Conservation (phyloP, 2,797 vertebrate genomes). For the Semotilus atromaculatus region DNA sequence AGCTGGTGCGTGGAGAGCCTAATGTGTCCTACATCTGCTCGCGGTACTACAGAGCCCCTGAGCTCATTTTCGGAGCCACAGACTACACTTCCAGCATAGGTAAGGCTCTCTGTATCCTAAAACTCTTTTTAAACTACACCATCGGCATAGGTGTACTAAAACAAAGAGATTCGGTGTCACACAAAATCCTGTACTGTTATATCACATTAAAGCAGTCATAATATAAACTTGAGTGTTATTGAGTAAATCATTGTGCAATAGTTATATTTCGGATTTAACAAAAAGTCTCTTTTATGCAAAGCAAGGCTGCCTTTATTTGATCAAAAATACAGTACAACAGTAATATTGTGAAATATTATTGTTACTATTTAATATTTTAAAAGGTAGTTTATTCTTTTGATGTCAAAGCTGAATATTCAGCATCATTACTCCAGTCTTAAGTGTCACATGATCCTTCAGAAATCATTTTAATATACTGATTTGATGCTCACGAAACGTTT, state of each 20-base stretch:
- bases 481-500: neutral
- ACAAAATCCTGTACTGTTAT: no score
- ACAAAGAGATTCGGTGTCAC: no score
- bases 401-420: neutral
- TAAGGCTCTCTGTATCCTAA: slow-evolving; percentile 74
- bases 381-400: neutral
- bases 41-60: slow-evolving; percentile 98
- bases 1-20: slow-evolving; percentile 97
- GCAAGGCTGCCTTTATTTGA: neutral
- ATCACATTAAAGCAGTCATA: no score
- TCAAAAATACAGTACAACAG: neutral
- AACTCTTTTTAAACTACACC: slow-evolving; percentile 81
- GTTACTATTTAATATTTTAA: neutral
- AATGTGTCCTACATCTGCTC: slow-evolving; percentile 99
- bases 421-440: neutral
- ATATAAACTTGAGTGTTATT: no score
- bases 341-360: neutral
- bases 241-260: no score
- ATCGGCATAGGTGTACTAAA: slow-evolving; percentile 91
- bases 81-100: slow-evolving; percentile 99
- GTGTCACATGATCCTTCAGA: neutral
- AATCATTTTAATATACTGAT: neutral
- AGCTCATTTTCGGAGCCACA: slow-evolving; percentile 99
- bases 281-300: no score
- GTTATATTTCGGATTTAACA: no score